A percentile compares a stretch with the other conserved stretches of the same genome.
phyloP scores from a whole-genome alignment of 1,140 invertebrate species.

The Protaetia brevitarsis region DNA sequence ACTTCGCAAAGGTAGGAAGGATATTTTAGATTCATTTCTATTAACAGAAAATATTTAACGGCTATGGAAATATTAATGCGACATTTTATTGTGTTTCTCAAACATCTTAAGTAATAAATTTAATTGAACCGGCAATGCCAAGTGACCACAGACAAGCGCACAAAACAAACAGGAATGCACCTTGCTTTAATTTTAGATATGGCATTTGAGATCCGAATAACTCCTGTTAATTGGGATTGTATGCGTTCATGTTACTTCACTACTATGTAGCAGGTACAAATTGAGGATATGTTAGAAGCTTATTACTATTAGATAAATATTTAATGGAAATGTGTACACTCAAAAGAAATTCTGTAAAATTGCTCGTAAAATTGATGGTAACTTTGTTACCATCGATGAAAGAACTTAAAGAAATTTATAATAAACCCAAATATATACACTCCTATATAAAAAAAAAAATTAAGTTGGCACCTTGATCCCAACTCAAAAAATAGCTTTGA shows the following conservation, averaged over 20 bases:
- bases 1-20: conserved; percentile 91
- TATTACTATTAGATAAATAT: too few relatives aligned
- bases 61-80: background rate
- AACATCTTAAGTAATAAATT: background rate
- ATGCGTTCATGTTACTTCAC: background rate
- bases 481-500: too few relatives aligned
- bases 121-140: background rate
- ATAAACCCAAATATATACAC: too few relatives aligned
- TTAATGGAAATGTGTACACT: too few relatives aligned
- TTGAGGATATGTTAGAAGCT: too few relatives aligned
- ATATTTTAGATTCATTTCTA: background rate
- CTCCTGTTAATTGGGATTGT: background rate
- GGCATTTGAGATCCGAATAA: background rate
- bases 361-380: too few relatives aligned
- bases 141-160: background rate
- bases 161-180: conserved; percentile 6
- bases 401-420: too few relatives aligned
- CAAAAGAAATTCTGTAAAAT: too few relatives aligned
- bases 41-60: background rate
- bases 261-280: background rate
- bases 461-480: too few relatives aligned
- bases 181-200: conserved; percentile 1
- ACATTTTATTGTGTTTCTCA: background rate
- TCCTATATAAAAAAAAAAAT: too few relatives aligned
- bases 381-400: too few relatives aligned